Evolutionary conservation across 1,140 invertebrate species (phyloP).

Genomic region (Brachionus sp.): DNA sequence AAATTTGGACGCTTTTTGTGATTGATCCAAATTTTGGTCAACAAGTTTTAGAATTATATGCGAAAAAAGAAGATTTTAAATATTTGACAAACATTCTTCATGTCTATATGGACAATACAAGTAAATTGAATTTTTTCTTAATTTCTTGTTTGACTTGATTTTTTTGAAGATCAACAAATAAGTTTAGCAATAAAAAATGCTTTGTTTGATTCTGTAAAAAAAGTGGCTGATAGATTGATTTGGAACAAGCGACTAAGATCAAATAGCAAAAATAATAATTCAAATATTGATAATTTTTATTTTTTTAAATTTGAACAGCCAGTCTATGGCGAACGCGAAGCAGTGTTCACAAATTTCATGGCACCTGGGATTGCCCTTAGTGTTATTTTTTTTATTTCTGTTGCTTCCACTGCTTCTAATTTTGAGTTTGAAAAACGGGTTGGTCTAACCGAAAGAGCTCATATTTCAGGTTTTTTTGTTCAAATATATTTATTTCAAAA

Average conservation of each 20-base stretch:
- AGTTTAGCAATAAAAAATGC: conserved; percentile 75
- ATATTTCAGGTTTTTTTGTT: conserved; percentile 48
- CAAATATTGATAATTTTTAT: conserved; percentile 16
- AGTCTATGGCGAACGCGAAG: conserved; percentile 64
- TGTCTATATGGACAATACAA: conserved; percentile 82
- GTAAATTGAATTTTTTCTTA: conserved; percentile 64
- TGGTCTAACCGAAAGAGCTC: conserved; percentile 52
- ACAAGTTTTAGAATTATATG: neutral
- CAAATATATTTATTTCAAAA: no score
- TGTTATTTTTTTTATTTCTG: conserved; percentile 89
- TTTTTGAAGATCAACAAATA: conserved; percentile 79
- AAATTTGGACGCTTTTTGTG: conserved; percentile 78
- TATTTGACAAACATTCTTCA: conserved; percentile 68
- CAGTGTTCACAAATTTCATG: conserved; percentile 89
- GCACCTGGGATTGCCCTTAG: conserved; percentile 84
- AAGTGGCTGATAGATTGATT: conserved; percentile 53
- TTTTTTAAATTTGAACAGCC: conserved; percentile 43
- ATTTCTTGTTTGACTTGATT: conserved; percentile 31
- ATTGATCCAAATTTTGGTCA: conserved; percentile 65
- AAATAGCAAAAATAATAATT: neutral
- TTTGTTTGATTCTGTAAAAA: conserved; percentile 73
- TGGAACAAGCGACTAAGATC: neutral
- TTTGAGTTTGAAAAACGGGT: conserved; percentile 76
- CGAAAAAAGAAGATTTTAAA: neutral
- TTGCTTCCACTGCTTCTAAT: conserved; percentile 86